Conservation (phyloP, 2,888 invertebrate species). For the Diloba caeruleocephala region DNA sequence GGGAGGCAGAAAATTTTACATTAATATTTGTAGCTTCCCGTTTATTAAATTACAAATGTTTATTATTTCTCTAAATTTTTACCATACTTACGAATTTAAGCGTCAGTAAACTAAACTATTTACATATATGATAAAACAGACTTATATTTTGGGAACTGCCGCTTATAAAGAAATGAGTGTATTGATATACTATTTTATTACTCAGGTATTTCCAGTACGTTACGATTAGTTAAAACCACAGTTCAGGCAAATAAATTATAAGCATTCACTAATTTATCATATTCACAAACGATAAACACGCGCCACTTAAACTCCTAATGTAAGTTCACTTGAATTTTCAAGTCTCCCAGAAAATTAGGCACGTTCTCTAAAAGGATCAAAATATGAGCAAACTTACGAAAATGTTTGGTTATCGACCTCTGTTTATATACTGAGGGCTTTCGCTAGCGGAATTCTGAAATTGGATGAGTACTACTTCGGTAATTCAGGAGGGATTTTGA, state of each 20-base stretch:
- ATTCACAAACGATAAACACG: slow-evolving; percentile 22
- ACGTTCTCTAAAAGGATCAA: slow-evolving; percentile 35
- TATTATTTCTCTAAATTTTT: slow-evolving; percentile 6
- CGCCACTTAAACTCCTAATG: slow-evolving; percentile 2
- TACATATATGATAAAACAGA: too few relatives aligned
- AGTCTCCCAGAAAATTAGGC: slow-evolving; percentile 25
- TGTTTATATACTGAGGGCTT: slow-evolving; percentile 19
- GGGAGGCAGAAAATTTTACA: slow-evolving; percentile 9
- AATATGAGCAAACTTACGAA: slow-evolving; percentile 43
- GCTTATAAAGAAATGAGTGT: too few relatives aligned
- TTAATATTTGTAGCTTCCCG: slow-evolving; percentile 4
- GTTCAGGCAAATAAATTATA: too few relatives aligned
- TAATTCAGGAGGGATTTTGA: slow-evolving; percentile 43
- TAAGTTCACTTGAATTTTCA: slow-evolving; percentile 24
- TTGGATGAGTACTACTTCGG: slow-evolving; percentile 38
- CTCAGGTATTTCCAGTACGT: too few relatives aligned
- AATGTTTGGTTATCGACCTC: slow-evolving; percentile 27
- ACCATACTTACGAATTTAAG: too few relatives aligned
- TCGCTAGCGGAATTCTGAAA: slow-evolving; percentile 46
- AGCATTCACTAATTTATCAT: too few relatives aligned
- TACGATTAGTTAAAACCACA: too few relatives aligned
- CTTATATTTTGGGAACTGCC: too few relatives aligned
- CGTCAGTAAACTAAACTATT: too few relatives aligned
- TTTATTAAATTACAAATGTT: slow-evolving; percentile 19
- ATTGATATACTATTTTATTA: too few relatives aligned